Base-by-base conservation (phyloP, 2,113 vertebrate species). In the Lophius piscatorius region DNA sequence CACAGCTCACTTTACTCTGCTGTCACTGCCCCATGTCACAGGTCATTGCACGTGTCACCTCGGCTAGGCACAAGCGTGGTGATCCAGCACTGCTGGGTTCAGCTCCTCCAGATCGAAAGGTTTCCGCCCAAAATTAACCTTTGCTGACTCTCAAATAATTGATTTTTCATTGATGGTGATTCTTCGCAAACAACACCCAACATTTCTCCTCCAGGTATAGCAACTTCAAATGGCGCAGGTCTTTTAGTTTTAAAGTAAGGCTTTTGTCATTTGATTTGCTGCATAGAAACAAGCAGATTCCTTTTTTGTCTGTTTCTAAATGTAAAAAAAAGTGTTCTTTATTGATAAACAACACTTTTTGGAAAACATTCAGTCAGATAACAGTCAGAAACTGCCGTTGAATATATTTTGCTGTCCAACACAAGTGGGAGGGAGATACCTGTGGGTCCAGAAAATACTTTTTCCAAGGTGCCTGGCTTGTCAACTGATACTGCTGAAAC, bases 41-140 rank as follows among this genome's bases (percentile, higher is more conserved):
- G 94, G 92, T 94, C 92, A 93, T 73, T 82, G 93, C 63, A 81
- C 80, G 72, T 91, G 94, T 95, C 95, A 93, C 80, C 77, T 62
- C 80, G 81, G 89, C 90, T 84, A 90, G 83, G 90, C 88, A 87
- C 90, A 88, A 90, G 91, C 85, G 91, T 87, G 84, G 56, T 31
- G 33, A 91, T n/a, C 87, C 90, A 86, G 87, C 91, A 91, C 87
- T 81, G 83, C 76, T 63, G 80, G 89, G 95, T 93, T 95, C 93
- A 94, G 75, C 87, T 92, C 84, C 89, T 91, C 89, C 87, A 85
- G 88, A 96, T 95, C 93, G 93, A 94, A 96, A 95, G 92, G 92
- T 93, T 93, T 88, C 83, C 78, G 92, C 89, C 90, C 90, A 95
- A 94, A 96, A 97, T 97, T 94, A 96, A 95, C 94, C 92, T 89